Evolutionary conservation across 2,888 invertebrate species (phyloP).

Genomic region (Artemia sinica): DNA sequence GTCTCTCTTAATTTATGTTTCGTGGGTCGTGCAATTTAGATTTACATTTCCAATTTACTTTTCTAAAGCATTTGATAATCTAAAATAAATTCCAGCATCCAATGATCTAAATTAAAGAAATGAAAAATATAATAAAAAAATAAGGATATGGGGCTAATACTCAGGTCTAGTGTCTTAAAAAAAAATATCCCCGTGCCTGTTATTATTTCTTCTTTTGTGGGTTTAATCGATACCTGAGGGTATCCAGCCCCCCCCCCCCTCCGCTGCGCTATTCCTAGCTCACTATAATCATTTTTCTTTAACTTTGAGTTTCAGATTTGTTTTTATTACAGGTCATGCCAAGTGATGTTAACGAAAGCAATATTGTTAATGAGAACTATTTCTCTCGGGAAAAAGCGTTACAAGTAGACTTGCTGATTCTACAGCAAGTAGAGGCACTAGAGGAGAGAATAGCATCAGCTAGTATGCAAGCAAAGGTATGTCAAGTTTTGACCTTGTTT

Average conservation of each 20-base stretch:
- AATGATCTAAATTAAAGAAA: too few relatives aligned
- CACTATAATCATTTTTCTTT: not conserved
- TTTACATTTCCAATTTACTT: too few relatives aligned
- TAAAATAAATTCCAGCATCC: too few relatives aligned
- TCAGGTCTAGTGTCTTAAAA: too few relatives aligned
- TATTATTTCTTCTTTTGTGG: too few relatives aligned
- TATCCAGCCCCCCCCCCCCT: not conserved
- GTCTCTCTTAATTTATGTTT: too few relatives aligned
- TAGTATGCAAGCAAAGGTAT: conserved; percentile 64
- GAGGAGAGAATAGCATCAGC: conserved; percentile 76
- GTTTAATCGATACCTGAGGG: too few relatives aligned
- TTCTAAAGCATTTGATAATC: too few relatives aligned
- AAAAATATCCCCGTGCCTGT: too few relatives aligned
- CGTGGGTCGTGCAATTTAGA: too few relatives aligned
- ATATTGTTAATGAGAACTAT: conserved; percentile 24
- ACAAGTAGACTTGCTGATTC: conserved; percentile 57
- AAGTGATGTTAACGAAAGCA: conserved; percentile 25
- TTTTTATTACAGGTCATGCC: conserved; percentile 6
- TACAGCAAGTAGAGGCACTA: conserved; percentile 65
- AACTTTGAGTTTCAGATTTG: not conserved
- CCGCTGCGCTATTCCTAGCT: not conserved
- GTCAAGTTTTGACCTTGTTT: not conserved
- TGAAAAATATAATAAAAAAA: too few relatives aligned
- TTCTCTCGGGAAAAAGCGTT: conserved; percentile 52
- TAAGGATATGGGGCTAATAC: too few relatives aligned